Conservation (phyloP, 2,113 vertebrate genomes). For the Sceloporus tristichus region DNA sequence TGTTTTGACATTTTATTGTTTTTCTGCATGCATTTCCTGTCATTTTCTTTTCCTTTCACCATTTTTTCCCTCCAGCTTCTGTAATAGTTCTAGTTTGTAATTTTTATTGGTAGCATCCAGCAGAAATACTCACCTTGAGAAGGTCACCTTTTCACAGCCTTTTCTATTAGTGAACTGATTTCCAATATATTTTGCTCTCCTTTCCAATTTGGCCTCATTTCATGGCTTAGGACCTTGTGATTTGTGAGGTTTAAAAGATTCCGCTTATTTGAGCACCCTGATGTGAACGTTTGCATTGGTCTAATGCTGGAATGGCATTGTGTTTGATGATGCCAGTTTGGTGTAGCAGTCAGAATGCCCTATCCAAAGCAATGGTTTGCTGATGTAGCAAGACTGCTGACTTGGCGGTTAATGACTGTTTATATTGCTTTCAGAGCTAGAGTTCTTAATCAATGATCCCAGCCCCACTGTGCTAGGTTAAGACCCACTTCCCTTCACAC, state of each 20-base stretch:
- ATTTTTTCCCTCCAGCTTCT: constrained; percentile 25
- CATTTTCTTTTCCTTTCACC: not conserved
- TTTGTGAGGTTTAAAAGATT: constrained; percentile 51
- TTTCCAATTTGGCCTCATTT: constrained; percentile 39
- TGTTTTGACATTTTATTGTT: constrained; percentile 57
- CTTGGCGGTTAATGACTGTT: not conserved
- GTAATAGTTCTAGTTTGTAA: constrained; percentile 28
- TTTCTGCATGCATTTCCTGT: constrained; percentile 51
- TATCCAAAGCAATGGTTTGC: constrained; percentile 3
- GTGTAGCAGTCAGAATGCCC: not conserved
- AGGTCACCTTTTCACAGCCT: constrained; percentile 12
- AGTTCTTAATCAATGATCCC: not conserved
- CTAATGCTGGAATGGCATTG: not conserved
- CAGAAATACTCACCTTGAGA: constrained; percentile 47
- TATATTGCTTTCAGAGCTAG: not conserved
- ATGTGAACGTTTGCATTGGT: constrained; percentile 10
- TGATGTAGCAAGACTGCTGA: constrained; percentile 5
- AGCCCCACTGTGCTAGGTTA: not conserved
- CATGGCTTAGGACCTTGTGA: constrained; percentile 31
- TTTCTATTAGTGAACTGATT: constrained; percentile 39
- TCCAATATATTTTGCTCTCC: constrained; percentile 48
- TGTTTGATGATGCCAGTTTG: not conserved
- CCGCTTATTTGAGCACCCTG: not conserved
- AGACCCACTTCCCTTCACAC: not conserved
- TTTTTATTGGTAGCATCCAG: constrained; percentile 45